These are phyloP conservation scores for Leptoteleia sp. DNA, from an alignment of 1,140 invertebrate species.

Conservation along the genomic window DNA sequence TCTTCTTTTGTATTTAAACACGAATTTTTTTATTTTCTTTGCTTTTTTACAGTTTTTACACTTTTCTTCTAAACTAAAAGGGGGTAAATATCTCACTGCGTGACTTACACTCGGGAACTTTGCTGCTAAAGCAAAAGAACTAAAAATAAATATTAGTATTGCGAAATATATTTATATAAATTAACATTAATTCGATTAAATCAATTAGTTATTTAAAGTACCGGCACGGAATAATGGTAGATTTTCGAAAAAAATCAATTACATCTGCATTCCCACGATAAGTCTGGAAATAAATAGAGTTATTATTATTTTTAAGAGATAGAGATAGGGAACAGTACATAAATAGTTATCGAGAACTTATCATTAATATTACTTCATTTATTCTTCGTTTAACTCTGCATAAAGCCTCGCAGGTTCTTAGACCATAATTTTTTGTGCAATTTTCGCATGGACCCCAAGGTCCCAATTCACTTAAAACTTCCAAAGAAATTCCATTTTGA, in stretches of 20 bases:
- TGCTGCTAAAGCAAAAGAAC: slow-evolving; percentile 72
- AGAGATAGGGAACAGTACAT: too few relatives aligned
- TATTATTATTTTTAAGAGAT: too few relatives aligned
- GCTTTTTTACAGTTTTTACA: slow-evolving; percentile 77
- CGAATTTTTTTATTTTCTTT: slow-evolving; percentile 75
- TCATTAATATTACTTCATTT: slow-evolving; percentile 55
- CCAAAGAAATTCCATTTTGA: slow-evolving; percentile 71
- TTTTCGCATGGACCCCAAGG: slow-evolving; percentile 73
- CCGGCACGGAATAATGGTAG: slow-evolving; percentile 74
- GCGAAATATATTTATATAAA: too few relatives aligned
- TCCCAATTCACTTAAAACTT: slow-evolving; percentile 74
- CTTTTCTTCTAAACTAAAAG: slow-evolving; percentile 79
- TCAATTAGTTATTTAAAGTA: too few relatives aligned
- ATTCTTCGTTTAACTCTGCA: slow-evolving; percentile 74
- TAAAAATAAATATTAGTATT: neutral
- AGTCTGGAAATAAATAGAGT: slow-evolving; percentile 38
- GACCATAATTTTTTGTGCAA: slow-evolving; percentile 70
- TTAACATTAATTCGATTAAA: neutral
- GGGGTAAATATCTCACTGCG: slow-evolving; percentile 78
- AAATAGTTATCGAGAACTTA: neutral
- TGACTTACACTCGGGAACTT: slow-evolving; percentile 79
- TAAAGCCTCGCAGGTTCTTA: slow-evolving; percentile 65
- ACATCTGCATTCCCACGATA: slow-evolving; percentile 38
- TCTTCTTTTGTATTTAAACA: slow-evolving; percentile 80
- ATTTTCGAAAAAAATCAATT: slow-evolving; percentile 69